Conservation (phyloP, 2,113 vertebrate genomes). For the Pteruthius melanotis region DNA sequence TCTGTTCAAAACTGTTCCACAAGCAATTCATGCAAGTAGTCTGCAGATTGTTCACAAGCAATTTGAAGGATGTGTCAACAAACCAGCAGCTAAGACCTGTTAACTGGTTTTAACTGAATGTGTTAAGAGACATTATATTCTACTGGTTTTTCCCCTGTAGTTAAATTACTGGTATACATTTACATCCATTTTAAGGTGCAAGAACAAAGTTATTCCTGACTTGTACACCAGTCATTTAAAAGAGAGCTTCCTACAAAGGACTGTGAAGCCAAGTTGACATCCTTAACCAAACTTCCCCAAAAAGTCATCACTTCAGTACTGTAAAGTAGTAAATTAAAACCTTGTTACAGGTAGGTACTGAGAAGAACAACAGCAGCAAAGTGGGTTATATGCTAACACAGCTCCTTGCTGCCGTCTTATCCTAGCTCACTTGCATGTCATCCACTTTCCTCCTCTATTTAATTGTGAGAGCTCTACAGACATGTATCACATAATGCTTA, state of each 20-base stretch:
- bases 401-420: not conserved
- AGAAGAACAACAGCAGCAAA: not conserved
- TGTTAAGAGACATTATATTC: not conserved
- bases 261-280: not conserved
- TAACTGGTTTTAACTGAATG: not conserved
- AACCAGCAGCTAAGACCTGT: not conserved
- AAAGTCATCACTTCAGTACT: not conserved
- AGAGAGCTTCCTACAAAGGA: not conserved
- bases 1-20: not conserved
- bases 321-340: not conserved
- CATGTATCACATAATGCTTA: not conserved
- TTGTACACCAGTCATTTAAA: not conserved
- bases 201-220: not conserved
- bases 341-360: not conserved
- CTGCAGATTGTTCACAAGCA: not conserved
- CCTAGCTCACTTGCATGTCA: not conserved
- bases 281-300: not conserved
- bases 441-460: not conserved
- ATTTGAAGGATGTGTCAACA: not conserved
- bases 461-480: not conserved
- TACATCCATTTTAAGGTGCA: not conserved
- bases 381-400: not conserved
- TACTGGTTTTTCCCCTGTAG: no score
- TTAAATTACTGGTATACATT: not conserved
- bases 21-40: not conserved